Percentiles rank a stretch among this genome's conserved stretches.
Conservation (phyloP, 2,888 invertebrate species). For the Julus scandinavius region DNA sequence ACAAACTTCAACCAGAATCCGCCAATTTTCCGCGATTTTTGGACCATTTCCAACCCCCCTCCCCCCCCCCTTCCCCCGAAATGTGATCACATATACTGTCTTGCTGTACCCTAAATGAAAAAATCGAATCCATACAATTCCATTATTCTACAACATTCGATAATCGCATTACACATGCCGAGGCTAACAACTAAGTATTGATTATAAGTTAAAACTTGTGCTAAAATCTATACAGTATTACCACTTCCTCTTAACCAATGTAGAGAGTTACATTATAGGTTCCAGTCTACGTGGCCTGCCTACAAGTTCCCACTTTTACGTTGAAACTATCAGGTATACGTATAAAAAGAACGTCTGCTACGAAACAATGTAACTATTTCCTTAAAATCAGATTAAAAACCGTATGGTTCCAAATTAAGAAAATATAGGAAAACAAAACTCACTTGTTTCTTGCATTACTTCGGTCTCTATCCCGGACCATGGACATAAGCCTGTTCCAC, state of each 20-base stretch:
- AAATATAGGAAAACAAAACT: neutral
- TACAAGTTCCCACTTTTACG: neutral
- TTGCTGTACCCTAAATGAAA: too few species aligned
- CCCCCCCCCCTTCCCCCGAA: too few species aligned
- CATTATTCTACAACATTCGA: too few species aligned
- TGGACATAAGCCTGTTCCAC: slow-evolving; percentile 85
- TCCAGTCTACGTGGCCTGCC: neutral
- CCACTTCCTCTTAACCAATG: neutral
- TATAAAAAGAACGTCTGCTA: neutral
- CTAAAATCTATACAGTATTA: too few species aligned
- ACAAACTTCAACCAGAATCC: too few species aligned
- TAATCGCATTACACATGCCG: neutral
- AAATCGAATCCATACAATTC: too few species aligned
- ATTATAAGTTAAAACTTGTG: neutral
- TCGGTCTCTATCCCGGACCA: slow-evolving; percentile 68
- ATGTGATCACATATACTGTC: too few species aligned
- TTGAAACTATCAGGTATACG: neutral
- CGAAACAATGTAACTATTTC: too few species aligned
- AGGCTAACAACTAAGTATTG: neutral
- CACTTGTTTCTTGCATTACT: slow-evolving; percentile 54
- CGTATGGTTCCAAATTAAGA: neutral
- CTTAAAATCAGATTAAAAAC: neutral
- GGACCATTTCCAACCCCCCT: too few species aligned
- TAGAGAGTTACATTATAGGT: neutral
- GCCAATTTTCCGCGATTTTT: too few species aligned